Conservation (phyloP, 2,113 vertebrate genomes). For the Phylloscopus whistleri region DNA sequence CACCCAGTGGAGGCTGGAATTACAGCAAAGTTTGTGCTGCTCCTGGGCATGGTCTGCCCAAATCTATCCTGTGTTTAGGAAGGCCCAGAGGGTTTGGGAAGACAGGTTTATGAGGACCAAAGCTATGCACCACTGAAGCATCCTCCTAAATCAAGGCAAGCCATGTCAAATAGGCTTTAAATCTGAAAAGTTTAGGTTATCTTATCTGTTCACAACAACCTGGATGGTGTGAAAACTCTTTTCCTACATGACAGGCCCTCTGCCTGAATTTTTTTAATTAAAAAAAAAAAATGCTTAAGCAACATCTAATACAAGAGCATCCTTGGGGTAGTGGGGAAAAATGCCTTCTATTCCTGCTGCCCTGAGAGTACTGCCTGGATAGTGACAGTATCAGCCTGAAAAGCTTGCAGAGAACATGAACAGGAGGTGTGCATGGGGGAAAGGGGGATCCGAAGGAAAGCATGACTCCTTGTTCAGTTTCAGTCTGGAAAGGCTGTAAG, state of each 20-base stretch:
- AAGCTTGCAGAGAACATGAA: not conserved
- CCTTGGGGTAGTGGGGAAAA: not conserved
- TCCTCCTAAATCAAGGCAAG: not conserved
- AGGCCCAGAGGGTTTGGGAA: not conserved
- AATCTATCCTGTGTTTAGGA: not conserved
- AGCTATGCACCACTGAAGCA: not conserved
- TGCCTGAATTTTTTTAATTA: not conserved
- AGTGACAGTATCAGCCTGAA: not conserved
- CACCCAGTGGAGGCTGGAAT: conserved; percentile 63
- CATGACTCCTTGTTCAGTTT: not conserved
- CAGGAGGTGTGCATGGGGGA: rapidly evolving
- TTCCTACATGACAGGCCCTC: not conserved
- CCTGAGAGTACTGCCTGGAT: not conserved
- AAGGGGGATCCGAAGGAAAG: not conserved
- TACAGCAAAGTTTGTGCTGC: not conserved
- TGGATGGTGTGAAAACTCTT: not conserved
- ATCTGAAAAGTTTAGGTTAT: not conserved
- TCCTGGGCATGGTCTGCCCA: not conserved
- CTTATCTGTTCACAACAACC: not conserved
- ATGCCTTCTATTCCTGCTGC: not conserved
- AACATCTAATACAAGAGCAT: not conserved
- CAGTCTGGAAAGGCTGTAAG: not conserved
- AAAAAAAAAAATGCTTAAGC: not conserved
- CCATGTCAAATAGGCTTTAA: rapidly evolving
- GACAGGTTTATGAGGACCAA: not conserved